Percentiles rank a stretch among this genome's conserved stretches.
These are phyloP conservation scores for Psephotus haematonotus DNA, from an alignment of 2,113 vertebrate species.

Conservation along the genomic window DNA sequence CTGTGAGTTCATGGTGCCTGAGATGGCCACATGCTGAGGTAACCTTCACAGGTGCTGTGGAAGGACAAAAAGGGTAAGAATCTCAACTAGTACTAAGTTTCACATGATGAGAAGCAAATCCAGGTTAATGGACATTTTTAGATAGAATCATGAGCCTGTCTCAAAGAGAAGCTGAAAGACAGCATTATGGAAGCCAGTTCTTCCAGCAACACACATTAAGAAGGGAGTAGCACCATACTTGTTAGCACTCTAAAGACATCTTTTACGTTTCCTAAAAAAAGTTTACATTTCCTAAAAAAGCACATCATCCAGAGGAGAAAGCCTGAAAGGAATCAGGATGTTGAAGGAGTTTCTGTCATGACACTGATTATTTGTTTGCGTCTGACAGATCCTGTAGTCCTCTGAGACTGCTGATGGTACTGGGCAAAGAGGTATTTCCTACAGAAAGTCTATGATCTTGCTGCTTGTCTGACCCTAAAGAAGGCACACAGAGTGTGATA, in stretches of 20 bases:
- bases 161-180: not conserved
- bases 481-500: not conserved
- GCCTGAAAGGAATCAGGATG: not conserved
- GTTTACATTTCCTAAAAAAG: not conserved
- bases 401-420: not conserved
- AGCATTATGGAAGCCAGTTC: not conserved
- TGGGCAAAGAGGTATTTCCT: not conserved
- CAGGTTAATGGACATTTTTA: not conserved
- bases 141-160: not conserved
- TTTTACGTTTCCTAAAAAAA: not conserved
- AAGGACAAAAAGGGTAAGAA: not conserved
- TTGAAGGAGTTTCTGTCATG: not conserved
- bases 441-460: not conserved
- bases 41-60: accelerated
- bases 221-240: not conserved
- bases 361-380: not conserved
- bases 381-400: not conserved
- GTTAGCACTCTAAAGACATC: not conserved
- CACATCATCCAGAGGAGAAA: not conserved
- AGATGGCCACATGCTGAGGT: not conserved
- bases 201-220: not conserved
- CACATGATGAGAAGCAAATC: not conserved
- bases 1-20: not conserved
- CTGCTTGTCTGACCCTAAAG: not conserved
- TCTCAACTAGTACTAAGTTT: not conserved